Conservation (phyloP, 2,113 vertebrate species). For the Salvelinus namaycush region DNA sequence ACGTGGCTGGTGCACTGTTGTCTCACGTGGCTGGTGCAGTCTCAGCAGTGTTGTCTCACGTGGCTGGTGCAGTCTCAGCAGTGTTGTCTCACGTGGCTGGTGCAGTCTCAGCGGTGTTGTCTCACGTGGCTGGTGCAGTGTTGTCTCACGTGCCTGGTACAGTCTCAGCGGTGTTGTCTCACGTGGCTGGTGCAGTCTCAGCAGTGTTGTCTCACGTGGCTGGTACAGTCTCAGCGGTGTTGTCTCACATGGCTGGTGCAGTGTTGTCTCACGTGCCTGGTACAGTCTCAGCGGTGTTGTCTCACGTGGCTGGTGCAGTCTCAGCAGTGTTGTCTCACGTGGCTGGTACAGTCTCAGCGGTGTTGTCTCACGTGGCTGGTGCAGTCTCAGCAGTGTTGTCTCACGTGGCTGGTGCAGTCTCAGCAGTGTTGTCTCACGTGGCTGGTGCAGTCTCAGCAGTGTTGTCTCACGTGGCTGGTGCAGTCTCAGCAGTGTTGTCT, state of each 20-base stretch:
- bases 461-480: neutral
- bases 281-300: no score
- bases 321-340: conserved; percentile 11
- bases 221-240: conserved; percentile 22
- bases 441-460: conserved; percentile 30
- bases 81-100: neutral
- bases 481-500: conserved; percentile 34
- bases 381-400: no score
- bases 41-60: no score
- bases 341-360: no score
- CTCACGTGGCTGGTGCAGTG: conserved; percentile 47
- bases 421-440: conserved; percentile 17
- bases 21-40: no score
- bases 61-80: neutral
- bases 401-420: no score
- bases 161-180: conserved; percentile 39
- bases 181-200: conserved; percentile 47
- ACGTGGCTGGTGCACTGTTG: neutral
- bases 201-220: neutral
- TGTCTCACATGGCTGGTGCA: conserved; percentile 51
- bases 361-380: conserved; percentile 58
- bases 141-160: no score
- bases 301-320: conserved; percentile 41
- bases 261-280: no score
- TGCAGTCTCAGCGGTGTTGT: conserved; percentile 23